Conservation (phyloP, 2,888 invertebrate genomes). For the Horisme vitalbata region DNA sequence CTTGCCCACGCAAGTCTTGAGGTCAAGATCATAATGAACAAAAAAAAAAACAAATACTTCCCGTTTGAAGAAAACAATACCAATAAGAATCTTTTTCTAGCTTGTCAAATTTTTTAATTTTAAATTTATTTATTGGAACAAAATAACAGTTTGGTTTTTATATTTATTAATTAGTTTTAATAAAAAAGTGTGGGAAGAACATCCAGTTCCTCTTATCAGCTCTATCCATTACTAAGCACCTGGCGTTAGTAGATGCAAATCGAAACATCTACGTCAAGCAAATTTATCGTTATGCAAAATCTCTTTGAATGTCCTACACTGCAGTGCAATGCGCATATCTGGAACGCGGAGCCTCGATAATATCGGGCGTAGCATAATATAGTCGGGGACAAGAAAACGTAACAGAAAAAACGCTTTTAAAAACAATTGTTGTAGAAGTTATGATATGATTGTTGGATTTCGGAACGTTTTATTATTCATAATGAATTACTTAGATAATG, state of each 20-base stretch:
- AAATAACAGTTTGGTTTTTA: background rate
- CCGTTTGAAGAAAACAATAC: too few species aligned
- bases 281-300: slow-evolving; percentile 57
- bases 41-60: too few species aligned
- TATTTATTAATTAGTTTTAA: background rate
- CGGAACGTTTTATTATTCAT: too few species aligned
- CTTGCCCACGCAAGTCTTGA: too few species aligned
- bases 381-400: slow-evolving; percentile 13
- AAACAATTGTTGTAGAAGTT: too few species aligned
- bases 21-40: too few species aligned
- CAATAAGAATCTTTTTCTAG: too few species aligned
- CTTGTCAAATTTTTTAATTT: too few species aligned
- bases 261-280: slow-evolving; percentile 41
- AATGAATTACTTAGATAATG: too few species aligned
- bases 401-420: background rate
- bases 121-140: too few species aligned
- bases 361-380: slow-evolving; percentile 35
- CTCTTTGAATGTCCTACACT: slow-evolving; percentile 55
- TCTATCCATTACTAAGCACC: slow-evolving; percentile 16
- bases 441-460: too few species aligned
- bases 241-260: slow-evolving; percentile 30
- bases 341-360: slow-evolving; percentile 38
- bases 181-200: background rate
- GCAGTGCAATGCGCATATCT: slow-evolving; percentile 41
- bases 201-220: background rate